phyloP scores from a whole-genome alignment of 2,113 vertebrate species.

The Kryptolebias marmoratus region DNA sequence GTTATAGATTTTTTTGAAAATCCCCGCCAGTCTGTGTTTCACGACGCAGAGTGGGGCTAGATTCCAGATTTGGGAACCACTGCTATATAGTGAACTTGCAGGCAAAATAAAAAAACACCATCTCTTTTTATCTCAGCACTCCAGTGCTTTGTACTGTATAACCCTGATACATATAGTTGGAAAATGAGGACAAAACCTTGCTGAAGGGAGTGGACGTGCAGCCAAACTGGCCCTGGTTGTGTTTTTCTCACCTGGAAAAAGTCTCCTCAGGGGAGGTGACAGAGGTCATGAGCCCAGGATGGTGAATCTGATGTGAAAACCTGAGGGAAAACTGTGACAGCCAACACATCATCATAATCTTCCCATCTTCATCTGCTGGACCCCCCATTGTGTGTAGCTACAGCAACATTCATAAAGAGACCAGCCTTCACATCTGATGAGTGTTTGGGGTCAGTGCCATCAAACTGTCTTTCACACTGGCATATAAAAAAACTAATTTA shows the following conservation, averaged over 20 bases:
- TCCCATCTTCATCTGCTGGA: slow-evolving; percentile 56
- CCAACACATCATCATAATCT: slow-evolving; percentile 46
- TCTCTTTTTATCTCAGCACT: slow-evolving; percentile 6
- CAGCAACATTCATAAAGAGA: slow-evolving; percentile 31
- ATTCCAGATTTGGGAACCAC: too few relatives aligned
- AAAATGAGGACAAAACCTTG: slow-evolving; percentile 65
- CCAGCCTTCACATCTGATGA: not conserved
- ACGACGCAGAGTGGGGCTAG: too few relatives aligned
- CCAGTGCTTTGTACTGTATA: not conserved
- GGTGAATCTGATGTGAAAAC: slow-evolving; percentile 46
- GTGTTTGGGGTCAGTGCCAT: slow-evolving; percentile 34
- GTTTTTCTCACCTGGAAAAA: slow-evolving; percentile 70
- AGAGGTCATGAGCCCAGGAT: slow-evolving; percentile 49
- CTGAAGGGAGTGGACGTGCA: slow-evolving; percentile 46
- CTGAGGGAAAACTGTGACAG: slow-evolving; percentile 41
- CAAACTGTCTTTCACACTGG: not conserved
- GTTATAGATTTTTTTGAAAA: too few relatives aligned
- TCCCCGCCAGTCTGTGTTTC: too few relatives aligned
- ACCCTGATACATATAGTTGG: slow-evolving; percentile 10
- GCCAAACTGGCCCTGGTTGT: slow-evolving; percentile 44
- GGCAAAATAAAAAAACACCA: not conserved
- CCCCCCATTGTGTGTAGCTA: slow-evolving; percentile 50
- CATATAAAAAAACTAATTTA: not conserved
- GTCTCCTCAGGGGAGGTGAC: slow-evolving; percentile 64
- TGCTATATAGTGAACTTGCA: too few relatives aligned